These are phyloP conservation scores for Neodiprion pinetum DNA, from an alignment of 1,140 invertebrate species.

Conservation along the genomic window DNA sequence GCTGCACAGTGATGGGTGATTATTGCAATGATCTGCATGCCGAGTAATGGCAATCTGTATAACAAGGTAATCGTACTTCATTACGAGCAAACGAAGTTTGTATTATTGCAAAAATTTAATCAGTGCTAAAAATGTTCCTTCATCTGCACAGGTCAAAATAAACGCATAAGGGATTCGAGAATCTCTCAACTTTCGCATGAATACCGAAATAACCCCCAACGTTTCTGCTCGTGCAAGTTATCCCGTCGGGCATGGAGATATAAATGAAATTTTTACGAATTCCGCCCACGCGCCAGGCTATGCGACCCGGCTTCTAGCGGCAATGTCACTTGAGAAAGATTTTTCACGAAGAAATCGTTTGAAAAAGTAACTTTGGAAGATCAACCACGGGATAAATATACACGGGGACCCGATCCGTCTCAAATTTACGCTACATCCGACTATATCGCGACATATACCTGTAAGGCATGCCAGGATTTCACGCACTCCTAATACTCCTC, in stretches of 20 bases:
- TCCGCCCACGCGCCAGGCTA: background rate
- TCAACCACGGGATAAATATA: background rate
- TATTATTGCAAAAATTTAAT: background rate
- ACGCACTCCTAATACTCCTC: too few species aligned
- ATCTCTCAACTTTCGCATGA: background rate
- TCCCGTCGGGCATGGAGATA: background rate
- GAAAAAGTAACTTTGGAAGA: background rate
- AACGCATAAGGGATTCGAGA: background rate
- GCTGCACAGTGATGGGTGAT: too few species aligned
- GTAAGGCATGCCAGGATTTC: too few species aligned
- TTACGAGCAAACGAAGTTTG: background rate
- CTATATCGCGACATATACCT: too few species aligned
- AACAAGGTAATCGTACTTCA: too few species aligned
- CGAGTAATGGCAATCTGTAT: too few species aligned
- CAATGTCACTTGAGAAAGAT: background rate
- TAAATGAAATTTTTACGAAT: background rate
- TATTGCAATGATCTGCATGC: too few species aligned
- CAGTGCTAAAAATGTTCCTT: background rate
- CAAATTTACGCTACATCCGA: too few species aligned
- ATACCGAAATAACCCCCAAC: background rate
- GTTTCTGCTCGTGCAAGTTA: background rate
- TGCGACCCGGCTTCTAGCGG: too few species aligned
- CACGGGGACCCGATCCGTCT: too few species aligned
- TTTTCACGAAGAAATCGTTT: background rate
- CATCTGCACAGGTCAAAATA: background rate